Base-by-base conservation (phyloP, 2,888 invertebrate species). In the Paralinhomoeus sp. region DNA sequence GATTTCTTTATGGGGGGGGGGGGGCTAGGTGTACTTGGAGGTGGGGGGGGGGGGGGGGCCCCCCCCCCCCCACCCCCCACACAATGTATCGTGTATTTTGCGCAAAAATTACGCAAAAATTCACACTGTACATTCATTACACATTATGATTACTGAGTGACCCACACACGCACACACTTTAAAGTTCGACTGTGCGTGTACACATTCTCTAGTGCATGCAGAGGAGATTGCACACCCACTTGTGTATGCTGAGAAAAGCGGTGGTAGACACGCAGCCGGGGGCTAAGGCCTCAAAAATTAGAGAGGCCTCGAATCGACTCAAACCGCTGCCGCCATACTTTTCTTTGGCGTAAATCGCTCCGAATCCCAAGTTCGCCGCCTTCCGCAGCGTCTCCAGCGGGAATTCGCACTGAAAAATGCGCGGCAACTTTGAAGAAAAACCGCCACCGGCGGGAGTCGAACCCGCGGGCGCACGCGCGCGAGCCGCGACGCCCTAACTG, bases 191-290 rank as follows among this genome's bases (percentile, higher is more conserved):
- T n/a, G n/a, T n/a, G n/a, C n/a, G n/a, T n/a, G n/a, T n/a, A n/a
- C n/a, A n/a, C n/a, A n/a, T n/a, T n/a, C n/a, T n/a, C n/a, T n/a
- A n/a, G n/a, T n/a, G n/a, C n/a, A n/a, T n/a, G n/a, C n/a, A n/a
- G n/a, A n/a, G n/a, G n/a, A n/a, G n/a, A n/a, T n/a, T n/a, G n/a
- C n/a, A n/a, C 22, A 47, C 58, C 49, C 59, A 71, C 68, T 72
- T 72, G 57, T 72, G 72, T 51, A 72, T 72, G 49, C 65, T 68
- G 44, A 72, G 64, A 52, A 70, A 72, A 17, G 72, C 72, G 17
- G 71, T 69, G 3, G 72, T 72, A 36, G 69, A 67, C 35, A 66
- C 64, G 60, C 71, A 71, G 17, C 72, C 72, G 44, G 64, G 64
- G 1, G 71, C 60, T 22, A 72, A 53, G n/a, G 72, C 69, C 59